Base-by-base conservation (phyloP, 2,113 vertebrate species). In the Gymnorhina tibicen region DNA sequence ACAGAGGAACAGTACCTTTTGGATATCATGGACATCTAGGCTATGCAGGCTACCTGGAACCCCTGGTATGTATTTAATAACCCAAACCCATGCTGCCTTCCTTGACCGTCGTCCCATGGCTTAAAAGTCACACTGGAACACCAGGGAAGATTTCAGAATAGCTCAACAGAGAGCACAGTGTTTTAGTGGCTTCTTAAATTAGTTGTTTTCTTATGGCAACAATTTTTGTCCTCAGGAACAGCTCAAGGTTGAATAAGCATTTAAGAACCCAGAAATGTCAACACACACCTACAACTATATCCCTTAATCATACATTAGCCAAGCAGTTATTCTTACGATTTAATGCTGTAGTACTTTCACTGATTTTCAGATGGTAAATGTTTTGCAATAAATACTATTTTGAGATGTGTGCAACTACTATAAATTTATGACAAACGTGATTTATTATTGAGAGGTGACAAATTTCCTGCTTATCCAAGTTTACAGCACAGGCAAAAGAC, bases 201-300 rank as follows among this genome's bases (percentile, higher is more conserved):
- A 70, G 28, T 44, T 24, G 13, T 80, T 80, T 85, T 69, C 84
- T 74, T 67, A 39, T 5, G 17, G 68, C 74, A 93, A 55, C 11
- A 37, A 24, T 53, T 94, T 85, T 58, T 85, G 73, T 67, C 56
- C 69, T 87, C 35, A 10, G 56, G 18, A 93, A 89, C 37, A 87
- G 70, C n/a, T 85, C 58, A 41, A 68, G n/a, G 62, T 82, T 66
- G 85, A 89, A 75, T 15, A 77, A 74, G 68, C 39, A 78, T 63
- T 86, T 86, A 87, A 72, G 64, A 81, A 79, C 13, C 16, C 33
- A 62, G 72, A 93, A 93, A 75, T 3, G 11, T 66, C 72, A 90
- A 55, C 59, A 74, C 11, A 63, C 42, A 63, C 60, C 72, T 84
- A 91, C 53, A 89, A 41, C 42, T 66, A 39, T 6, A 75, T 22